phyloP scores from a whole-genome alignment of 2,113 vertebrate species.

The Sterrhoptilus dennistouni region DNA sequence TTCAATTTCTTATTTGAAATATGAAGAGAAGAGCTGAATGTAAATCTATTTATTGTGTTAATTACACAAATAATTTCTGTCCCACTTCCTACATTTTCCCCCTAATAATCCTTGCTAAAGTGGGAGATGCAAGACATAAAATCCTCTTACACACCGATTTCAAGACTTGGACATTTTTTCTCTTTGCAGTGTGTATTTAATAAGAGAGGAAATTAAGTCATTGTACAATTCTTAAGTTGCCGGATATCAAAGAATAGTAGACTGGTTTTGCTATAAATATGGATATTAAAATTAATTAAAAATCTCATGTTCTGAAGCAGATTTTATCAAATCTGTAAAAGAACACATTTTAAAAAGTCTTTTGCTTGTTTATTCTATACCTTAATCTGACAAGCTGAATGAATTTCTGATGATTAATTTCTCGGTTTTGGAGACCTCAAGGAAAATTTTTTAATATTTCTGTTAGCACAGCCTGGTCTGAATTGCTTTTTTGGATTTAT shows the following conservation, averaged over 20 bases:
- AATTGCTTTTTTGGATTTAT: neutral
- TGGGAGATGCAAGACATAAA: neutral
- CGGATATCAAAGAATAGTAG: neutral
- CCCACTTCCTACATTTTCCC: neutral
- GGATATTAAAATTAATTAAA: neutral
- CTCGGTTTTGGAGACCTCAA: neutral
- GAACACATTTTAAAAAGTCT: neutral
- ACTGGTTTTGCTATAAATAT: neutral
- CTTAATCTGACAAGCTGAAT: neutral
- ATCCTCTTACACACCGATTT: neutral
- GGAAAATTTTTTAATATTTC: neutral
- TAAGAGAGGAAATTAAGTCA: neutral
- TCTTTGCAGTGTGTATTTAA: neutral
- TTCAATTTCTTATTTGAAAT: neutral
- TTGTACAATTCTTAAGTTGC: neutral
- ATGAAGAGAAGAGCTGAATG: neutral
- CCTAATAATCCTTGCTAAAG: neutral
- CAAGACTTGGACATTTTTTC: neutral
- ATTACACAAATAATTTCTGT: neutral
- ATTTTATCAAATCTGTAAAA: neutral
- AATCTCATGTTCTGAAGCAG: neutral
- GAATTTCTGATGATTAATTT: neutral
- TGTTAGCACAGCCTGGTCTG: neutral
- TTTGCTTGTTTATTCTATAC: neutral
- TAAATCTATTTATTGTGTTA: neutral